These are phyloP conservation scores for Mesocentrotus franciscanus DNA, from an alignment of 53 echinoderm and acorn worm genomes.

Conservation along the genomic window DNA sequence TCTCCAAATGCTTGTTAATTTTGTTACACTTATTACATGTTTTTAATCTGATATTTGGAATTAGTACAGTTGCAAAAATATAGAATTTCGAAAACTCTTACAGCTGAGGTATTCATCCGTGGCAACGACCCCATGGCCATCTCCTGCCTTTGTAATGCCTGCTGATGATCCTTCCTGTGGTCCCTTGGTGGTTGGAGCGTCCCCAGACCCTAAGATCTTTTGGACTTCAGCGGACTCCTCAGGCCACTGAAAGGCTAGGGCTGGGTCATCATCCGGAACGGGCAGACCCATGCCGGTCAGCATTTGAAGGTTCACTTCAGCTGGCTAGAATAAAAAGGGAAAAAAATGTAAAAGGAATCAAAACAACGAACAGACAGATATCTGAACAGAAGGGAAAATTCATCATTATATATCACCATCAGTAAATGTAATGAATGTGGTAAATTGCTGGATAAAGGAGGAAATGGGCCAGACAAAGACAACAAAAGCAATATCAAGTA, in stretches of 20 bases:
- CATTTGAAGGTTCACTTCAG: conserved; percentile 59
- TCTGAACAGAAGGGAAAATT: too few relatives aligned
- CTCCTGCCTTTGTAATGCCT: background rate
- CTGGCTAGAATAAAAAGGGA: background rate
- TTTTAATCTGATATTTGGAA: too few relatives aligned
- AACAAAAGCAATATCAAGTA: too few relatives aligned
- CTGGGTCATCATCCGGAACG: conserved; percentile 47
- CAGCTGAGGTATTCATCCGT: background rate
- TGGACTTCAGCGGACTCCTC: conserved; percentile 59
- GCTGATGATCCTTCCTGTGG: background rate
- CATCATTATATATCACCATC: too few relatives aligned
- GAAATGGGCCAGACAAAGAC: background rate
- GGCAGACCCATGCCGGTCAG: conserved; percentile 65
- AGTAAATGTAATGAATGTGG: too few relatives aligned
- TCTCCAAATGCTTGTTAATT: too few relatives aligned
- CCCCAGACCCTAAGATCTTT: conserved; percentile 30
- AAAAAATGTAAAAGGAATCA: background rate
- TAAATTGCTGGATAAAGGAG: background rate
- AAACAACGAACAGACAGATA: too few relatives aligned
- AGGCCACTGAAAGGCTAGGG: conserved; percentile 57
- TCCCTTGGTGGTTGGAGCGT: background rate
- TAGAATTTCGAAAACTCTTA: background rate
- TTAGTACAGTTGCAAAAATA: too few relatives aligned
- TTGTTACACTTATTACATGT: too few relatives aligned
- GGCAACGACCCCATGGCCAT: background rate